Base-by-base conservation (phyloP, 1,140 invertebrate species). In the Sogatella furcifera region DNA sequence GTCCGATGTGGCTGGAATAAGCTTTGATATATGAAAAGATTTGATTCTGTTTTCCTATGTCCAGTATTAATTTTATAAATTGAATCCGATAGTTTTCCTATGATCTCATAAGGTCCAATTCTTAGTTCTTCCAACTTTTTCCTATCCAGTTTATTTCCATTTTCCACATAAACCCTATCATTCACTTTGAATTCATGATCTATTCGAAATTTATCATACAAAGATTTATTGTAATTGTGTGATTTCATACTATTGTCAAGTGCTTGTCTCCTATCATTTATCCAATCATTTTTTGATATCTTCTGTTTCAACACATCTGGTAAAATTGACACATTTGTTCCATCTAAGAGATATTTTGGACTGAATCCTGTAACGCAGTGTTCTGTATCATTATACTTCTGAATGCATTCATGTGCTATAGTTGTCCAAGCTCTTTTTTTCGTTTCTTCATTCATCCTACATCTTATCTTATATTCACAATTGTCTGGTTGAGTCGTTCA, bases 401-500 rank as follows among this genome's bases (percentile, higher is more conserved):
- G 46, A 63, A 70, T 59, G 64, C 72, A 73, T 58, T 70, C 59
- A 24, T 67, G 57, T 42, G 70, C 72, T 54, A 73, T 68, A 9
- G 68, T 71, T 67, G 72, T 67, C 73, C 71, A 73, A 54, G 69
- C 63, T 65, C 24, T 61, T 62, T 62, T 68, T 10, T 59, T 55
- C 44, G 57, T 55, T 5, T 63, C 52, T 62, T 68, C 66, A 65
- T 72, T 72, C 31, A 72, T 67, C 66, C 58, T 72, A 59, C 72
- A 74, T 68, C 69, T 44, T 67, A 71, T 71, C 69, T 69, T 70
- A n/a, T n/a, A 59, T 71, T 71, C 3, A 67, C 67, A 49, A 70
- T 42, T 54, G 65, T 71, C 66, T 70, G 69, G 60, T 71, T 70
- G 52, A 69, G 66, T 68, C 65, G 69, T 64, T 14, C 70, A 28